Evolutionary conservation across 2,113 vertebrate genomes (phyloP).

Genomic region (Anser cygnoides): DNA sequence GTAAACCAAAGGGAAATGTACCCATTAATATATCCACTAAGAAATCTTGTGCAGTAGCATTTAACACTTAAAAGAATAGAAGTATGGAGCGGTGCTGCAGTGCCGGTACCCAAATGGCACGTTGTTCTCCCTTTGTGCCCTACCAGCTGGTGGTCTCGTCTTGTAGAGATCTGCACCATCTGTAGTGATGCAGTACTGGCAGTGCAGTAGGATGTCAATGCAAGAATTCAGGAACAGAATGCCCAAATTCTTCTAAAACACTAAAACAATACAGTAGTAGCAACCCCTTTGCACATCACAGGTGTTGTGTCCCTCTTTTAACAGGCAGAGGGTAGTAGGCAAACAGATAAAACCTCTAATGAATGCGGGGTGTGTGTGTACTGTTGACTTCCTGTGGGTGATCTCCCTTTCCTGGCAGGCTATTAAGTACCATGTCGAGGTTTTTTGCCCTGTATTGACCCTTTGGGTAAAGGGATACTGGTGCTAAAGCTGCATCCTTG

Average conservation of each 20-base stretch:
- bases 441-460: not conserved
- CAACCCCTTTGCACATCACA: not conserved
- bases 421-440: not conserved
- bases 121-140: not conserved
- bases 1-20: not conserved
- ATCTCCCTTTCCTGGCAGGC: not conserved
- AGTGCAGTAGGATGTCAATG: not conserved
- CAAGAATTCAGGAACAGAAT: not conserved
- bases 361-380: not conserved
- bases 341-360: not conserved
- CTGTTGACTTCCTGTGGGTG: not conserved
- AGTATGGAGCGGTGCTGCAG: not conserved
- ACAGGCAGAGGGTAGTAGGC: not conserved
- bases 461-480: not conserved
- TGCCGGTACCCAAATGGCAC: rapidly evolving
- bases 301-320: not conserved
- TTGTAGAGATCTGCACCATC: rapidly evolving
- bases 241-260: not conserved
- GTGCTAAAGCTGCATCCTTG: not conserved
- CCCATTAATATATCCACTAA: not conserved
- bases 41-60: not conserved
- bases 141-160: not conserved
- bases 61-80: not conserved
- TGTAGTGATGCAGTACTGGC: not conserved
- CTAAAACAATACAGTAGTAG: not conserved